Conservation (phyloP, 2,113 vertebrate genomes). For the Oxygymnocypris stewartii region DNA sequence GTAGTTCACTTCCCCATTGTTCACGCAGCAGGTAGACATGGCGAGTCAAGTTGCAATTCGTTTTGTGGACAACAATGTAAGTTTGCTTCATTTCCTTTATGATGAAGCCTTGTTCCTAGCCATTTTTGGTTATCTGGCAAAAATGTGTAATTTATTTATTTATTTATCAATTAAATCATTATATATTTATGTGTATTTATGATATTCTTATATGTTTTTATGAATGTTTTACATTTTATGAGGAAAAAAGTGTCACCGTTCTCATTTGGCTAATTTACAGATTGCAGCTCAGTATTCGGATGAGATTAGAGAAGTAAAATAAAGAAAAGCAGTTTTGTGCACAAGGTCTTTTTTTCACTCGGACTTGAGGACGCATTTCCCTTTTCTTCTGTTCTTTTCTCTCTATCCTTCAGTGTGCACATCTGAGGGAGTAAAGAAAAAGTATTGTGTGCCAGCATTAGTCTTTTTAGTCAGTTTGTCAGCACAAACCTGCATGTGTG, state of each 20-base stretch:
- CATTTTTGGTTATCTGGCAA: neutral
- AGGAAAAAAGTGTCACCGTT: neutral
- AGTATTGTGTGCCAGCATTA: neutral
- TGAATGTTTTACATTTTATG: neutral
- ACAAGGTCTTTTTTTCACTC: neutral
- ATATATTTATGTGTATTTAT: neutral
- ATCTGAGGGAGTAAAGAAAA: neutral
- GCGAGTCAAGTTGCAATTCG: neutral
- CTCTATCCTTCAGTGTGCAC: neutral
- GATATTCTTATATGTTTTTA: neutral
- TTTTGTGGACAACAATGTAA: constrained; percentile 22
- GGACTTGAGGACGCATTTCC: neutral
- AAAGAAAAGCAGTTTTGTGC: neutral
- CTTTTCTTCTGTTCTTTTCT: constrained; percentile 20
- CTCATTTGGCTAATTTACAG: neutral
- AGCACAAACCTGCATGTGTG: constrained; percentile 17
- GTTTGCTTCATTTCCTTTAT: neutral
- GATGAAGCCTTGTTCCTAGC: neutral
- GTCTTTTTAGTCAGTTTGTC: neutral
- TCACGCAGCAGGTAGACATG: constrained; percentile 3
- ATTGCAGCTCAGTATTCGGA: neutral
- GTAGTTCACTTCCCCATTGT: neutral
- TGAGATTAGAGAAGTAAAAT: constrained; percentile 22
- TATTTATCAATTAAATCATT: neutral
- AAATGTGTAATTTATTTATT: neutral